Percentiles rank a stretch among this genome's conserved stretches.
Evolutionary conservation across 2,888 invertebrate genomes (phyloP).

Genomic region (Notodonta dromedarius): DNA sequence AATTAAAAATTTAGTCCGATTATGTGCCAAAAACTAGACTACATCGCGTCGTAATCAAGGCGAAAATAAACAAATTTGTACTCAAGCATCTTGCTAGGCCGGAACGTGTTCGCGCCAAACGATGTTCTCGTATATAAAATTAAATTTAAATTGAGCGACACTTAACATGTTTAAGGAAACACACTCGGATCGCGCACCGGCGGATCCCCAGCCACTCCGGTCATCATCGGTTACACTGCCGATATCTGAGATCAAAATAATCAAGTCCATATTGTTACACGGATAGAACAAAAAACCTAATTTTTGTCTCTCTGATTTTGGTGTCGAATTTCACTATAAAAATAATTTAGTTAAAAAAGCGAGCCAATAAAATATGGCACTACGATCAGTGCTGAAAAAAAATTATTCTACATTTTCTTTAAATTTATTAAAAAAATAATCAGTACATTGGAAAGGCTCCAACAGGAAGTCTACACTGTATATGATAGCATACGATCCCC

Average conservation of each 20-base stretch:
- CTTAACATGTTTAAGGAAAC: conserved; percentile 38
- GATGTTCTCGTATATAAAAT: conserved; percentile 34
- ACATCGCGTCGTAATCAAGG: conserved; percentile 28
- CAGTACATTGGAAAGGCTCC: conserved; percentile 80
- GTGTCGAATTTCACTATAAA: conserved; percentile 80
- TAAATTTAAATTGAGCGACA: conserved; percentile 55
- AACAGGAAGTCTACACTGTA: conserved; percentile 61
- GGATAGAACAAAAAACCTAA: conserved; percentile 61
- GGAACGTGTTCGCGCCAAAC: conserved; percentile 40
- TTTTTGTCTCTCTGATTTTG: conserved; percentile 77
- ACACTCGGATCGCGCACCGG: conserved; percentile 24
- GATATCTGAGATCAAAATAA: conserved; percentile 76
- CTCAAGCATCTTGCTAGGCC: conserved; percentile 65
- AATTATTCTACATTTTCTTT: conserved; percentile 68
- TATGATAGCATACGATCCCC: conserved; percentile 56
- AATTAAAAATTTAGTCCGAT: conserved; percentile 48
- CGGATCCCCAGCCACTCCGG: conserved; percentile 33
- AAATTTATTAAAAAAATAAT: conserved; percentile 75
- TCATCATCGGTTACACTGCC: conserved; percentile 52
- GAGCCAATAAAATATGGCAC: conserved; percentile 83
- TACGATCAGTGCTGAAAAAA: conserved; percentile 77
- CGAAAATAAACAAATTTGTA: conserved; percentile 62
- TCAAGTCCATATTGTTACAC: conserved; percentile 69
- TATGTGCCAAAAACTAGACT: conserved; percentile 36
- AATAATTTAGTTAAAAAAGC: conserved; percentile 63